Evolutionary conservation across 1,140 invertebrate genomes (phyloP), one percentile per base, ranked within the genome.

Genomic region (Zaprionus davidi): DNA sequence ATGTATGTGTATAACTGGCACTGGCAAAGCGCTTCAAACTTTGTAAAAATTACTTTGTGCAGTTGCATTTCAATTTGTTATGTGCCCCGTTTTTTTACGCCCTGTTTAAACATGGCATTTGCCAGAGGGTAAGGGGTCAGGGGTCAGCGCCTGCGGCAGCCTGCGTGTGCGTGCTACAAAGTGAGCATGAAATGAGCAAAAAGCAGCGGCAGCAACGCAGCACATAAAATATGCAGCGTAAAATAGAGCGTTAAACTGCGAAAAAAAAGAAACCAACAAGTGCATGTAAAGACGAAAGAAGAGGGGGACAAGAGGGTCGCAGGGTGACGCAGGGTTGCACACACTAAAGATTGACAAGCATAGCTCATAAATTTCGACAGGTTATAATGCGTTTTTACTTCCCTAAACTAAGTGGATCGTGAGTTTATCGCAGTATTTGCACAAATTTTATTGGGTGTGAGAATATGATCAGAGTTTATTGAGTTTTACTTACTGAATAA

Each of bases 31-130:
- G 51, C 67, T 85, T 78, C 34, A 80, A 82, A 82, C 83, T 75
- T 72, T 84, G 58, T 70, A 75, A 79, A 77, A 76, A 79, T 71
- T 77, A 82, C 78, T 81, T 70, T 84, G 82, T 84, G 66, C 78
- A 74, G 60, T 78, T 71, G 76, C 78, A 81, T 84, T 85, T 85
- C 68, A 81, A 85, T 78, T 85, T 68, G 55, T 74, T 69, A 69
- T 69, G 65, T 26, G 57, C 34, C 38, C 26, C 4, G 12, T 26
- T 74, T 73, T 74, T 70, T 75, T 74, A 57, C 36, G 58, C 26
- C 22, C 53, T 46, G 20, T 7, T 60, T 59, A 44, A 69, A 62
- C 26, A 56, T 49, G 13, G 66, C 41, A 13, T 15, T 17, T 24
- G 26, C 12, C 13, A 12, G n/a, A 5, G 26, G 55, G 20, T n/a